Evolutionary conservation across 2,113 vertebrate genomes (phyloP).

Genomic region (Psettodes erumei): DNA sequence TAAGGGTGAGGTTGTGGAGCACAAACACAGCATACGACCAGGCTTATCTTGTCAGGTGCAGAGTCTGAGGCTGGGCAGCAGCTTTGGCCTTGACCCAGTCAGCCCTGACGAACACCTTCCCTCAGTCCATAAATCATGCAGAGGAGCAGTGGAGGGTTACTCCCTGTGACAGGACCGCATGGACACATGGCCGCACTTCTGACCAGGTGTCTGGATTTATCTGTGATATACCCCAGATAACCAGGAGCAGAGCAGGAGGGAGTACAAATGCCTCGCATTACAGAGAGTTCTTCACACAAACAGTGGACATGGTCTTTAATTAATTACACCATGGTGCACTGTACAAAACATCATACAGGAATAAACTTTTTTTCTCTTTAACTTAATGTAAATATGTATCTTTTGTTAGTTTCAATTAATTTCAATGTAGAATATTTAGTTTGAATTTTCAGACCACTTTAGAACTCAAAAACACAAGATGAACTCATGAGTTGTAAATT

Average conservation of each 20-base stretch:
- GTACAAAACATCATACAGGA: neutral
- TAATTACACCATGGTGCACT: neutral
- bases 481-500: too few relatives aligned
- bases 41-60: slow-evolving; percentile 69
- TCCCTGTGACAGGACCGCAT: slow-evolving; percentile 17
- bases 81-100: slow-evolving; percentile 64
- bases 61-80: slow-evolving; percentile 38
- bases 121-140: slow-evolving; percentile 57
- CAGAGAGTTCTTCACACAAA: slow-evolving; percentile 22
- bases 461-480: too few relatives aligned
- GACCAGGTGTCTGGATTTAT: slow-evolving; percentile 63
- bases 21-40: slow-evolving; percentile 49
- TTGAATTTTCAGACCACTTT: neutral
- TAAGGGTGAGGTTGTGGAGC: slow-evolving; percentile 21
- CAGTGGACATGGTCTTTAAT: neutral
- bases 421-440: neutral
- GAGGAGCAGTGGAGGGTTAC: slow-evolving; percentile 16
- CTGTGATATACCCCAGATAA: slow-evolving; percentile 53
- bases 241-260: slow-evolving; percentile 7
- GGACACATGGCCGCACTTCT: slow-evolving; percentile 17
- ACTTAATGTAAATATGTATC: neutral
- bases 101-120: slow-evolving; percentile 43
- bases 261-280: slow-evolving; percentile 40
- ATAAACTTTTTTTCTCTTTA: neutral
- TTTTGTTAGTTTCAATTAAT: neutral